phyloP scores from a whole-genome alignment of 2,888 invertebrate species.

The Drosophila incognita region DNA sequence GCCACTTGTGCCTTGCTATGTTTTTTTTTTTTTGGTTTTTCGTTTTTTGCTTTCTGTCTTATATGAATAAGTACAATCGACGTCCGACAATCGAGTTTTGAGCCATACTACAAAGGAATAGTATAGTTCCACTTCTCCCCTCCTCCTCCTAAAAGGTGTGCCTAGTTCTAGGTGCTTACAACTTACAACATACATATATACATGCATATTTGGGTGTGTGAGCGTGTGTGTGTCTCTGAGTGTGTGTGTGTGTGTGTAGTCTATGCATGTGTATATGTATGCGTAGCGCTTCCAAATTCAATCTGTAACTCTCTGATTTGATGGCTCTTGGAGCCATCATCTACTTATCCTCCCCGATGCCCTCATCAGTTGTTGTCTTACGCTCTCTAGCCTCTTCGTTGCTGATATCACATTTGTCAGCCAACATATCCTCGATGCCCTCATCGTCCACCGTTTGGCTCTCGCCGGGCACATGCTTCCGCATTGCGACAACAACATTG shows the following conservation, averaged over 20 bases:
- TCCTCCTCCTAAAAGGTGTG: constrained; percentile 28
- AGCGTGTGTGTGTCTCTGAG: constrained; percentile 5
- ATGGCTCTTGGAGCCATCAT: constrained; percentile 52
- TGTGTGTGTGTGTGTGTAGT: constrained; percentile 15
- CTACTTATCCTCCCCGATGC: constrained; percentile 84
- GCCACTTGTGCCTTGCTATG: constrained; percentile 59
- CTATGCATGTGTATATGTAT: constrained; percentile 24
- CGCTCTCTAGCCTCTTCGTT: constrained; percentile 82
- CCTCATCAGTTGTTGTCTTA: constrained; percentile 83
- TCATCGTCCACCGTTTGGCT: constrained; percentile 81
- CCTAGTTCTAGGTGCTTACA: constrained; percentile 57
- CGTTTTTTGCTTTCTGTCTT: constrained; percentile 13
- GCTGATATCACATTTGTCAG: constrained; percentile 85
- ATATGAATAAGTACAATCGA: constrained; percentile 39
- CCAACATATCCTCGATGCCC: constrained; percentile 85
- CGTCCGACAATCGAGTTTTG: constrained; percentile 10
- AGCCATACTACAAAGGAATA: constrained; percentile 11
- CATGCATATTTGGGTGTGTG: constrained; percentile 38
- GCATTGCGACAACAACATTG: constrained; percentile 30
- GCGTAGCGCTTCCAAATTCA: constrained; percentile 54
- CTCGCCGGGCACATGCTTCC: constrained; percentile 63
- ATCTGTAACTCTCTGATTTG: constrained; percentile 53
- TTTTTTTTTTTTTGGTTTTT: constrained; percentile 8
- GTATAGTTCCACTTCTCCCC: neutral
- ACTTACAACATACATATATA: constrained; percentile 25